These are phyloP conservation scores for Drosophila fuyamai DNA, from an alignment of 1,140 invertebrate species.

Conservation along the genomic window DNA sequence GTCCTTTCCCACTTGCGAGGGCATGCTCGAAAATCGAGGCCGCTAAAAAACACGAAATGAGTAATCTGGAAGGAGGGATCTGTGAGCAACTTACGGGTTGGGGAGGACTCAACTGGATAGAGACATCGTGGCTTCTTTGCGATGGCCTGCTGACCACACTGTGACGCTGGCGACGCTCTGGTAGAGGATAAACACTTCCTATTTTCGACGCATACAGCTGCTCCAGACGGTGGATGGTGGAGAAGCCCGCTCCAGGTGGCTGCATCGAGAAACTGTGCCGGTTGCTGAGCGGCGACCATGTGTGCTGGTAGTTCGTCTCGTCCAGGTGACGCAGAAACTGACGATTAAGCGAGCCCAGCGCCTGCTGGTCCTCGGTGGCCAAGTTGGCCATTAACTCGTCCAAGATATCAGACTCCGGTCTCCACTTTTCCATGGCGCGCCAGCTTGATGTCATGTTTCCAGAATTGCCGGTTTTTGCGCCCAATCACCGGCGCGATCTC, in stretches of 20 bases:
- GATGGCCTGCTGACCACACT: slow-evolving; percentile 41
- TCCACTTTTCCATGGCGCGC: slow-evolving; percentile 81
- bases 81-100: slow-evolving; percentile 22
- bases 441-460: slow-evolving; percentile 89
- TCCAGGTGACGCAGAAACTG: slow-evolving; percentile 65
- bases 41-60: slow-evolving; percentile 25
- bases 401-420: slow-evolving; percentile 65
- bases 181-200: slow-evolving; percentile 1
- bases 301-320: slow-evolving; percentile 67
- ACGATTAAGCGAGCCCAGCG: slow-evolving; percentile 47
- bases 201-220: slow-evolving; percentile 62
- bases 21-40: slow-evolving; percentile 69
- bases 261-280: slow-evolving; percentile 58
- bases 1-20: slow-evolving; percentile 23
- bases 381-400: slow-evolving; percentile 73
- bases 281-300: slow-evolving; percentile 73
- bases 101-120: slow-evolving; percentile 17
- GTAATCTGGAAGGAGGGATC: not conserved
- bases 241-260: slow-evolving; percentile 20
- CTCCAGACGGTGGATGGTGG: slow-evolving; percentile 72
- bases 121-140: slow-evolving; percentile 37
- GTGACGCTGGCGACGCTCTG: slow-evolving; percentile 19
- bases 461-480: slow-evolving; percentile 87
- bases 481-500: slow-evolving; percentile 89
- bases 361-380: slow-evolving; percentile 57